Base-by-base conservation (phyloP, 2,888 invertebrate genomes). In the Isotomurus palustris region DNA sequence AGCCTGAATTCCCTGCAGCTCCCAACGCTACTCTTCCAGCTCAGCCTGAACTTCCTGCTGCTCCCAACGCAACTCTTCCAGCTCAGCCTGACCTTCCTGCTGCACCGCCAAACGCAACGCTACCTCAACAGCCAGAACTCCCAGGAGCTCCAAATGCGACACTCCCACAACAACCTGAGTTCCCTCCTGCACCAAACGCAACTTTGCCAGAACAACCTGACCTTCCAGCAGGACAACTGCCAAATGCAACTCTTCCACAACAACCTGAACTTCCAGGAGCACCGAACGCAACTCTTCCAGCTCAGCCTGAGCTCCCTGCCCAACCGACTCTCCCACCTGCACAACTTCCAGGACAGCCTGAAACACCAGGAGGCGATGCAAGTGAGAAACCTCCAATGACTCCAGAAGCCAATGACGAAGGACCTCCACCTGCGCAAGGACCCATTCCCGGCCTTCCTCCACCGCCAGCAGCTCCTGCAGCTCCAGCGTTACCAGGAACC, bases 371-470 rank as follows among this genome's bases (percentile, higher is more conserved):
- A 22, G 43, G 22, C 4, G 24, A 10, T 43, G 43, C 6, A 10
- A 22, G 43, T 24, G 56, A 52, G n/a, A 22, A 24, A 41, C 32
- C 55, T 12, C 28, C 55, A 1, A 57, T 24, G 5, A 19, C 48
- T n/a, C 44, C 56, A 6, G 56, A 44, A 29, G 49, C 49, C n/a
- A 14, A 36, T n/a, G 29, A 22, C 21, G 50, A 32, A 28, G 48
- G 40, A 3, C 36, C 43, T 43, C 6, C 24, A 24, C 10, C 19
- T 29, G 35, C 51, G 3, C 51, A 57, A 17, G 24, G 35, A 22
- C 52, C 58, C n/a, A 47, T 41, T 12, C 53, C 58, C 10, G 53
- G 35, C 25, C 2, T 41, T 22, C 58, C 57, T 10, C 45, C 48
- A 25, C 21, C 41, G 29, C 55, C 48, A 17, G 56, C 35, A 32